Percentiles rank a stretch among this genome's conserved stretches.
phyloP scores from a whole-genome alignment of 2,113 vertebrate genomes.

The Gavia stellata region DNA sequence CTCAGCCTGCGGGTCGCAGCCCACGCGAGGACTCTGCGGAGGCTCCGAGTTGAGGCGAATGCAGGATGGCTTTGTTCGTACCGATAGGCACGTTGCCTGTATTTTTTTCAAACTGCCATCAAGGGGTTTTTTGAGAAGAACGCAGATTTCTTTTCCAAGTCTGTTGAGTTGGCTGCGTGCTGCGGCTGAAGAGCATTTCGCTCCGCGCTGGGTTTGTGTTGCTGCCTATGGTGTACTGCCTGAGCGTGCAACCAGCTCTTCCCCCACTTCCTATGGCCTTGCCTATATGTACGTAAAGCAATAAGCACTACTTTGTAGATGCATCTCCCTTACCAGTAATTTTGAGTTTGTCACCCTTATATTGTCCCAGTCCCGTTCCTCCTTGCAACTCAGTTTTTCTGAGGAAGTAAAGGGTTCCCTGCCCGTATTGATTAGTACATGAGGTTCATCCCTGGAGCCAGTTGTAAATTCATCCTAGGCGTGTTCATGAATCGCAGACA shows the following conservation, averaged over 20 bases:
- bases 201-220: background rate
- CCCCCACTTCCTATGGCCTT: background rate
- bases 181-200: fast-evolving
- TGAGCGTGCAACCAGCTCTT: background rate
- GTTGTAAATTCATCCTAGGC: background rate
- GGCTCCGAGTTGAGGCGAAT: background rate
- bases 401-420: background rate
- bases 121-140: background rate
- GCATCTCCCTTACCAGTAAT: no score
- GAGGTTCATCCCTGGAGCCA: background rate
- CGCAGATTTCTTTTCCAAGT: background rate
- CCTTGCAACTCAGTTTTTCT: background rate
- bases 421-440: background rate
- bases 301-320: background rate
- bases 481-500: background rate
- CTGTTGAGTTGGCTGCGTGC: fast-evolving
- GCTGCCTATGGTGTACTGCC: fast-evolving
- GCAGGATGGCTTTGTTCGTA: background rate
- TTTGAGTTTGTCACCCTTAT: background rate
- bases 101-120: background rate
- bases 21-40: fast-evolving
- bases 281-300: background rate
- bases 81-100: fast-evolving
- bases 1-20: background rate
- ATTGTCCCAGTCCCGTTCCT: background rate